Conservation (phyloP, 1,140 invertebrate genomes). For the Andrena cerasifolii region DNA sequence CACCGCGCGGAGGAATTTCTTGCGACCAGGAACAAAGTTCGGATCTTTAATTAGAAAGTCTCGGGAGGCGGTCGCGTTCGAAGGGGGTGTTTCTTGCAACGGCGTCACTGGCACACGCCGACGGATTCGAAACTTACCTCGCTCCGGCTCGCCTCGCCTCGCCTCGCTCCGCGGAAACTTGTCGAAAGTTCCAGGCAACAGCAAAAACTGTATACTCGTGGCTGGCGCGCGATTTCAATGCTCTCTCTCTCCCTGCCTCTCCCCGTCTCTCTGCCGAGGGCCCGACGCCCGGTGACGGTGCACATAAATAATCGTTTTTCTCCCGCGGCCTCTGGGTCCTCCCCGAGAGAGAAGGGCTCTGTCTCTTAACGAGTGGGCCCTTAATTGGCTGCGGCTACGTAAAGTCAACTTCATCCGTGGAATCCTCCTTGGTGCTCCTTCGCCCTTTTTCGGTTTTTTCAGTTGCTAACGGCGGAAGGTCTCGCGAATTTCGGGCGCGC, state of each 20-base stretch:
- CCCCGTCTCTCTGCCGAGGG: too few species aligned
- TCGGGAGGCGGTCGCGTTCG: conserved; percentile 65
- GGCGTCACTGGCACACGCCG: conserved; percentile 75
- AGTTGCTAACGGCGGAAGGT: not conserved
- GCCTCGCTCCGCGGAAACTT: conserved; percentile 66
- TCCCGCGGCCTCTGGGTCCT: conserved; percentile 23
- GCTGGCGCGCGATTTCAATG: conserved; percentile 56
- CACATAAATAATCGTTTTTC: conserved; percentile 75
- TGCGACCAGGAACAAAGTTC: conserved; percentile 70
- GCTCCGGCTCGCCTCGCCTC: conserved; percentile 43
- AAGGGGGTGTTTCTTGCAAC: conserved; percentile 73
- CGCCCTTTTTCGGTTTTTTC: not conserved
- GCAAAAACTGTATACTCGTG: conserved; percentile 66
- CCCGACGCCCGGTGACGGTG: conserved; percentile 60
- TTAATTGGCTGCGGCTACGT: conserved; percentile 60
- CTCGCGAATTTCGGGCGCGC: not conserved
- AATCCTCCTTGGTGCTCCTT: conserved; percentile 10
- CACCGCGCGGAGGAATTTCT: conserved; percentile 53
- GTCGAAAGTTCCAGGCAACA: conserved; percentile 63
- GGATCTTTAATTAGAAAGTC: conserved; percentile 81
- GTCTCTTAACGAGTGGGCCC: conserved; percentile 58
- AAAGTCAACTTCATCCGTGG: conserved; percentile 39
- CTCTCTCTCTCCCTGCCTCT: conserved; percentile 4
- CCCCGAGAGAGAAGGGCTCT: not conserved
- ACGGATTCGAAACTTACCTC: conserved; percentile 73